Percentiles rank a stretch among this genome's conserved stretches.
Evolutionary conservation across 2,113 vertebrate genomes (phyloP).

Genomic region (Anas platyrhynchos): DNA sequence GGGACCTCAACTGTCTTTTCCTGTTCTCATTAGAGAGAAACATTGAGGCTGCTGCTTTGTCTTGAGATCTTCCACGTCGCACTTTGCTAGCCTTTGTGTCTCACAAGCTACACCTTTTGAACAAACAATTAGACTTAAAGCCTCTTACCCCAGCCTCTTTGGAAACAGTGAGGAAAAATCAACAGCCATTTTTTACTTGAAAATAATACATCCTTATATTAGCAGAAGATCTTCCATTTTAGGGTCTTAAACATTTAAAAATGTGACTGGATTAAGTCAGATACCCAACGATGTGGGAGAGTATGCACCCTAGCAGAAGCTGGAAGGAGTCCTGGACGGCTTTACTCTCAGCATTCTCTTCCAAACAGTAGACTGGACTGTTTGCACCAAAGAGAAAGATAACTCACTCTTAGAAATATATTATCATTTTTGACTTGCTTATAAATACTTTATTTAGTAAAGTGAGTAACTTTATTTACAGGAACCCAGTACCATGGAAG

Average conservation of each 20-base stretch:
- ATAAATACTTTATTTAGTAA: background rate
- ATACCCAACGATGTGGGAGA: background rate
- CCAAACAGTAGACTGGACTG: background rate
- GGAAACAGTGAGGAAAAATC: background rate
- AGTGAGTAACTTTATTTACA: conserved; percentile 48
- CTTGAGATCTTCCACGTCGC: background rate
- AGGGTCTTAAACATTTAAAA: background rate
- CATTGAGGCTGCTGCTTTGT: conserved; percentile 1
- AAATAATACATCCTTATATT: background rate
- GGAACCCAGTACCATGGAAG: conserved; percentile 25
- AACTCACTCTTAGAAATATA: conserved; percentile 9
- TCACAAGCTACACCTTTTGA: background rate
- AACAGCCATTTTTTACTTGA: conserved; percentile 3
- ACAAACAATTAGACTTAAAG: background rate
- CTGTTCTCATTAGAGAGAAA: background rate
- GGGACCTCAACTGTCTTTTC: background rate
- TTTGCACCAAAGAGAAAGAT: conserved; percentile 12
- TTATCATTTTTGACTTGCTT: conserved; percentile 34
- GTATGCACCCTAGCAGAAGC: background rate
- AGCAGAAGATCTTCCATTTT: background rate
- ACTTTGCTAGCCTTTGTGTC: background rate
- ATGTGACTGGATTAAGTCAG: background rate
- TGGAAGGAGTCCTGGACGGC: background rate
- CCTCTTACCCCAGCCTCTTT: background rate
- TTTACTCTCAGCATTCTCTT: background rate